Evolutionary conservation across 2,113 vertebrate genomes (phyloP).

Genomic region (Phylloscopus trochiloides): DNA sequence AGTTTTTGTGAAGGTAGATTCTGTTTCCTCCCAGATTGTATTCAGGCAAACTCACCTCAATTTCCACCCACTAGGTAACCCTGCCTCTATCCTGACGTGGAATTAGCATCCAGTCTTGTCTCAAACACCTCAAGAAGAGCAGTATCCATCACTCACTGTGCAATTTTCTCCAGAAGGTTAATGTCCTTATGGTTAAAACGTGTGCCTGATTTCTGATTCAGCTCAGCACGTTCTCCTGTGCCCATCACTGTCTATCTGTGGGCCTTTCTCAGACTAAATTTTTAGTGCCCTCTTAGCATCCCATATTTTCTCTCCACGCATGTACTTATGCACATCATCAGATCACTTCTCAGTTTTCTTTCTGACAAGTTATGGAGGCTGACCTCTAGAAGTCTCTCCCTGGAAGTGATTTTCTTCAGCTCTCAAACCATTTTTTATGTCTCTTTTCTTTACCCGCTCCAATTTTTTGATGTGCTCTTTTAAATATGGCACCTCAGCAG

Average conservation of each 20-base stretch:
- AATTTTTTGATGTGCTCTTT: conserved; percentile 46
- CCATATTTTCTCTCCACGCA: background rate
- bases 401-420: conserved; percentile 22
- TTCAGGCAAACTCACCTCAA: background rate
- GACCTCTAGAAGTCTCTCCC: conserved; percentile 34
- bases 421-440: conserved; percentile 49
- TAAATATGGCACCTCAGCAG: conserved; percentile 56
- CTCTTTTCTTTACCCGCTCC: background rate
- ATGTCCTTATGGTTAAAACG: background rate
- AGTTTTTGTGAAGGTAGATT: background rate
- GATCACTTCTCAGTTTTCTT: conserved; percentile 29
- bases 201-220: background rate
- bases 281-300: background rate
- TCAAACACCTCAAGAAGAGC: background rate
- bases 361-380: conserved; percentile 32
- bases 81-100: background rate
- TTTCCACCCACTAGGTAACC: background rate
- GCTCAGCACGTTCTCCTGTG: accelerated
- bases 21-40: background rate
- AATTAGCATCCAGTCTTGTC: background rate
- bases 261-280: background rate
- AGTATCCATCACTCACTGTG: background rate
- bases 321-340: conserved; percentile 27
- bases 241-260: background rate
- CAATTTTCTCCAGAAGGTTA: background rate